Evolutionary conservation across 2,113 vertebrate genomes (phyloP), one percentile per base, ranked within the genome.

Genomic region (Ovis canadensis): DNA sequence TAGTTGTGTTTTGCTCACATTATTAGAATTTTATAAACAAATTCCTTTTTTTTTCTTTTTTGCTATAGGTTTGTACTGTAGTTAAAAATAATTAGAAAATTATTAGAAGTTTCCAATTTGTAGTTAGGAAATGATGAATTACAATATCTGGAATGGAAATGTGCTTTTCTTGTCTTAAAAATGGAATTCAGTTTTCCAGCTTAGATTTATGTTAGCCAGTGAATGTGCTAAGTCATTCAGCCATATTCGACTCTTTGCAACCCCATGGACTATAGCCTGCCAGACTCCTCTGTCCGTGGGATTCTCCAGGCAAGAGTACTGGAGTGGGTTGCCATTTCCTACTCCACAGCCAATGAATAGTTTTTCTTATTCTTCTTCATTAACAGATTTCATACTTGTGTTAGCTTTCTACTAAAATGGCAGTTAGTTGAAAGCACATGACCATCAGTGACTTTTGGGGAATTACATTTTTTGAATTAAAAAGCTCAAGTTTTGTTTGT

Each of bases 1-100:
- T 29, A 87, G 23, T 9, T 83, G 5, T 55, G 52, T 77, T 92
- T 96, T 94, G 10, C 13, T 90, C 5, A 85, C 54, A 25, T 91
- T 86, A 40, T n/a, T 97, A 67, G 91, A 80, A 87, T 90, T 92
- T 57, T 64, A 54, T 77, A 74, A 93, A 89, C 14, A 89, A n/a
- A 55, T 92, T 86, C 5, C 48, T 33, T 40, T 12, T 85, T 77
- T 40, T 84, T 7, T 64, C 74, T 81, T 33, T 92, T 96, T 89
- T 91, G n/a, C 11, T 71, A 1, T 71, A 59, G 13, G 29, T n/a
- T 96, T 94, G 5, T 27, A 29, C 17, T 91, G 1, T 45, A 52
- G 10, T 94, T 57, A 88, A 45, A 81, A 88, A 81, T 81, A 81
- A 57, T 71, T 71, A 55, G 29, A 96, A 88, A 83, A 31, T 64